Conservation (phyloP, 2,797 vertebrate genomes). For the Danionella dracula region DNA sequence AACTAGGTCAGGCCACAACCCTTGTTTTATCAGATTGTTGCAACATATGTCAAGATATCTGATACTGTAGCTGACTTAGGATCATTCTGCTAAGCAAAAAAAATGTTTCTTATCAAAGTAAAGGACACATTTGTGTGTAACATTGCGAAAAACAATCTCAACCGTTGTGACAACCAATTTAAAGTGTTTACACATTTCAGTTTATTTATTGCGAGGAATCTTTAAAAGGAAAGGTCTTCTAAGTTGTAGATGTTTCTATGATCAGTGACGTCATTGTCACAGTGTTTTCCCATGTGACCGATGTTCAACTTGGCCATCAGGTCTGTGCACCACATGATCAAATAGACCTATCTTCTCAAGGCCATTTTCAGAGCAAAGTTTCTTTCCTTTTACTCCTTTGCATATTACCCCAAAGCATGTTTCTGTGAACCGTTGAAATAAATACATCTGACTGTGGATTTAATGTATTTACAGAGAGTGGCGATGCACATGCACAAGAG, state of each 20-base stretch:
- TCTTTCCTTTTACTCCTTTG: neutral
- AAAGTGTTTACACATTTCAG: too few relatives aligned
- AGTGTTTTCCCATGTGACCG: constrained; percentile 30
- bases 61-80: constrained; percentile 13
- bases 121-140: neutral
- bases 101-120: constrained; percentile 2
- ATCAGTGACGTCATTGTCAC: constrained; percentile 13
- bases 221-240: neutral
- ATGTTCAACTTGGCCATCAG: constrained; percentile 23
- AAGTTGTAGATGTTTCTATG: neutral
- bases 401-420: constrained; percentile 26
- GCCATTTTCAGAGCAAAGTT: constrained; percentile 41
- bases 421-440: constrained; percentile 35
- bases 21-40: constrained; percentile 41
- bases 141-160: neutral
- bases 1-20: constrained; percentile 34
- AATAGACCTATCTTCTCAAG: constrained; percentile 47
- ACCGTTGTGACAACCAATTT: neutral
- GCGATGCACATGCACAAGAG: neutral
- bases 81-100: neutral
- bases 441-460: constrained; percentile 2
- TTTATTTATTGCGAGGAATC: neutral
- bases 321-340: constrained; percentile 42
- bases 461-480: neutral
- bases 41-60: constrained; percentile 23